phyloP scores from a whole-genome alignment of 1,140 invertebrate species.

The Eumaeus atala region DNA sequence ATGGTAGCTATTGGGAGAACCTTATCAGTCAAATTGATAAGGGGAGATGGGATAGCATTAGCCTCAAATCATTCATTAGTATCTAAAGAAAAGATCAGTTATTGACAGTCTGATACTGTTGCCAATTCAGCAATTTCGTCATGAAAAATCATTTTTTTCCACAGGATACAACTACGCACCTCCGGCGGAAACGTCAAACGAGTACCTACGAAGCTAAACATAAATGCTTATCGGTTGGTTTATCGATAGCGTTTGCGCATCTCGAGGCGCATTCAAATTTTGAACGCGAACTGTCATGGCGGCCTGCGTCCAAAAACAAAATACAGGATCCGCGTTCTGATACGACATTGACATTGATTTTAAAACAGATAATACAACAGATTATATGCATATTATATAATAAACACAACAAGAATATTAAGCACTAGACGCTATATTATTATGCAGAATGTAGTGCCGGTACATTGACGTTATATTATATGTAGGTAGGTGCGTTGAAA shows the following conservation, averaged over 20 bases:
- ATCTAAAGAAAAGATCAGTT: too few relatives aligned
- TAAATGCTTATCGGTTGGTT: constrained; percentile 51
- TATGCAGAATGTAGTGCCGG: neutral
- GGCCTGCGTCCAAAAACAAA: constrained; percentile 44
- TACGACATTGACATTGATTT: constrained; percentile 59
- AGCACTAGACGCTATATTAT: constrained; percentile 1
- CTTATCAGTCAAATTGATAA: too few relatives aligned
- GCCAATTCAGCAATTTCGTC: neutral
- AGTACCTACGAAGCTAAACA: constrained; percentile 33
- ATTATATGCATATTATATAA: constrained; percentile 13
- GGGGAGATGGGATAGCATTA: too few relatives aligned
- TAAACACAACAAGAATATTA: constrained; percentile 11
- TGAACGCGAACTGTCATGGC: constrained; percentile 60
- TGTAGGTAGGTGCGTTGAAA: too few relatives aligned
- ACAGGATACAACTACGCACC: constrained; percentile 12
- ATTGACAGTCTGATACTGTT: too few relatives aligned
- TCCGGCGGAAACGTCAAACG: constrained; percentile 29
- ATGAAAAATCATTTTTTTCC: constrained; percentile 7
- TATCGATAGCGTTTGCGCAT: constrained; percentile 62
- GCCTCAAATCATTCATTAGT: too few relatives aligned
- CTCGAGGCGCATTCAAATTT: constrained; percentile 68
- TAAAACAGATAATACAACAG: constrained; percentile 9
- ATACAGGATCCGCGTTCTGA: constrained; percentile 26
- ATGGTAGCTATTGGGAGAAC: too few relatives aligned
- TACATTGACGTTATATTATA: too few relatives aligned